Evolutionary conservation across 2,888 invertebrate genomes (phyloP), one percentile per base, ranked within the genome.

Genomic region (Machimus atricapillus): DNA sequence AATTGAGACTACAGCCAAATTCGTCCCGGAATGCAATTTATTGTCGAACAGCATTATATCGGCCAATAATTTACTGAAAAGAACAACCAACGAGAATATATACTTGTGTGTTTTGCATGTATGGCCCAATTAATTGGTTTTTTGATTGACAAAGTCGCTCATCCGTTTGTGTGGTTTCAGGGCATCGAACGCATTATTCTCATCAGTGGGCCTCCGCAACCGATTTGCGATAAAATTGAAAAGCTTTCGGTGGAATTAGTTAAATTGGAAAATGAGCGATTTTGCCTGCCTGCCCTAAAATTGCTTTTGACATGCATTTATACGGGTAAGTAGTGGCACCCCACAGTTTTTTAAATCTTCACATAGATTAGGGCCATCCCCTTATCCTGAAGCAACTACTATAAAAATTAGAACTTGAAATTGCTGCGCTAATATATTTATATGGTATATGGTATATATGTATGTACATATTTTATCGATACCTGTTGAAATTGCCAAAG

Each of bases 231-330:
- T 90, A 94, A 94, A 92, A 94, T 96, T 89, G 94, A 95, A 89
- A 95, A 95, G 92, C 93, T 96, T 86, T 94, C 96, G 66, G 93
- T 96, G 89, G 95, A 96, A 88, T 94, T 94, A 89, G 92, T 97
- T 90, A 95, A 95, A 90, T 94, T 95, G 90, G 94, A 95, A 82
- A 96, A 95, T 92, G 95, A 96, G 79, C 93, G 94, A 90, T 93
- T 94, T 90, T 95, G 96, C 82, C 93, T 97, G 89, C 95, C 96
- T 88, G 96, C 96, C 16, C 92, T 96, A 89, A 96, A 96, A 91
- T 93, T 97, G 87, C 94, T 97, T 89, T 93, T 97, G 89, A 95
- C 96, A 76, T 96, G 96, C 91, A 96, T 97, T 94, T 97, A 97
- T 92, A 95, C 95, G 90, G 94, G 94, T 94, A 91, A 93, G 93